phyloP scores from a whole-genome alignment of 1,140 invertebrate species.

The Paraescarpia echinospica region DNA sequence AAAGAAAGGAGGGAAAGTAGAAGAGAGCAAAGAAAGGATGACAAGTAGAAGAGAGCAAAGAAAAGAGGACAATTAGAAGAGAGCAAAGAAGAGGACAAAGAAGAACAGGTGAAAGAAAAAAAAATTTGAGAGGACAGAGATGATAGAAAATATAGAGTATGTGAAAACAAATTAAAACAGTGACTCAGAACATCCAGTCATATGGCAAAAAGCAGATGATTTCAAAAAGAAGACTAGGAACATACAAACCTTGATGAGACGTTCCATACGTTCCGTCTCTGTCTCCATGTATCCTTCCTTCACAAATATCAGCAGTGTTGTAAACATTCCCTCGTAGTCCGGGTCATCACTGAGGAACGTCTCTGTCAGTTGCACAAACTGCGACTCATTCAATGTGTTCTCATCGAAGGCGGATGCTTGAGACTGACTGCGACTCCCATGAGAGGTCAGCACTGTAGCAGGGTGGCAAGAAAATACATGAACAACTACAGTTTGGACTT shows the following conservation, averaged over 20 bases:
- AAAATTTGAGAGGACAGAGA: too few relatives aligned
- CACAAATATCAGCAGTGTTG: slow-evolving; percentile 42
- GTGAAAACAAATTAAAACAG: too few relatives aligned
- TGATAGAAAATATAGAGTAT: too few relatives aligned
- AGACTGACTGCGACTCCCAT: slow-evolving; percentile 38
- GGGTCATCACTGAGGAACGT: slow-evolving; percentile 52
- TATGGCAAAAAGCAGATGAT: background rate
- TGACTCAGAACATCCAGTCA: too few relatives aligned
- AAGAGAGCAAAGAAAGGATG: background rate
- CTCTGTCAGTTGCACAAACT: slow-evolving; percentile 55
- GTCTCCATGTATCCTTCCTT: slow-evolving; percentile 53
- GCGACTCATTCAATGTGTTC: slow-evolving; percentile 49
- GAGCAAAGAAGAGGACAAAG: too few relatives aligned
- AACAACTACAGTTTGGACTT: background rate
- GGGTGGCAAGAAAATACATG: background rate
- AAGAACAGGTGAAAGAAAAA: background rate
- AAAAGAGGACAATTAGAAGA: too few relatives aligned
- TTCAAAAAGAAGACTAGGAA: background rate
- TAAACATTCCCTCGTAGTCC: slow-evolving; percentile 34
- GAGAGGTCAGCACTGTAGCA: slow-evolving; percentile 22
- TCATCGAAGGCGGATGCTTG: slow-evolving; percentile 55
- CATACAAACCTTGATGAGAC: slow-evolving; percentile 47
- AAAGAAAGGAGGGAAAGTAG: background rate
- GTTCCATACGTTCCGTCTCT: slow-evolving; percentile 53
- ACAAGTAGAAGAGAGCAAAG: too few relatives aligned